phyloP scores from a whole-genome alignment of 2,888 invertebrate genomes.

The Flexamia atlantica region DNA sequence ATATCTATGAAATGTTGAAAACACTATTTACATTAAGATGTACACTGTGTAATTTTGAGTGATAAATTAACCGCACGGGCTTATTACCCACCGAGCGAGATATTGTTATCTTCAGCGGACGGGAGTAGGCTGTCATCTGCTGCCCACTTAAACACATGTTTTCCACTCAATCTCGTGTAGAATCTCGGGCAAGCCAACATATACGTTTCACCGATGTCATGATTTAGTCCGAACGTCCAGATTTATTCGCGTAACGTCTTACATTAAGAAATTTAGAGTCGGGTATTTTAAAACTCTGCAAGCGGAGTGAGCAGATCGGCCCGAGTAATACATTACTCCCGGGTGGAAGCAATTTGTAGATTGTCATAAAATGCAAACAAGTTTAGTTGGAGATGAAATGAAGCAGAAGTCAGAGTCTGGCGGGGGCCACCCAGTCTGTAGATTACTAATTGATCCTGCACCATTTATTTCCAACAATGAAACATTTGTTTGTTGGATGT shows the following conservation, averaged over 20 bases:
- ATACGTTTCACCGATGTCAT: slow-evolving; percentile 52
- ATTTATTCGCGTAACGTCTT: slow-evolving; percentile 28
- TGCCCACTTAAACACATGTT: slow-evolving; percentile 19
- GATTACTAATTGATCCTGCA: slow-evolving; percentile 48
- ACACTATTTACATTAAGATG: not conserved
- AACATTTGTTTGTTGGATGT: slow-evolving; percentile 27
- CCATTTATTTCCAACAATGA: slow-evolving; percentile 48
- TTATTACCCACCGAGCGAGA: not conserved
- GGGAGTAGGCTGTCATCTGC: slow-evolving; percentile 9
- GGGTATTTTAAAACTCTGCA: slow-evolving; percentile 44
- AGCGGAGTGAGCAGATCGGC: not conserved
- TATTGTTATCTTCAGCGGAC: slow-evolving; percentile 20
- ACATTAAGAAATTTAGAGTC: not conserved
- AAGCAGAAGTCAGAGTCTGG: slow-evolving; percentile 17
- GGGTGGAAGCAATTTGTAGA: slow-evolving; percentile 52
- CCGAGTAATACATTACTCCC: slow-evolving; percentile 3
- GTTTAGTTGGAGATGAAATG: slow-evolving; percentile 50
- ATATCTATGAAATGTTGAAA: not conserved
- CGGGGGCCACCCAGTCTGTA: slow-evolving; percentile 23
- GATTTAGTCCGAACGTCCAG: slow-evolving; percentile 38
- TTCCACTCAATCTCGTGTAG: not conserved
- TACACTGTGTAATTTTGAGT: not conserved
- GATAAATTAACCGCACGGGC: not conserved
- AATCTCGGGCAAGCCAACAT: slow-evolving; percentile 33
- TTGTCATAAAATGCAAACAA: slow-evolving; percentile 58